Evolutionary conservation across 2,888 invertebrate genomes (phyloP), one percentile per base, ranked within the genome.

Genomic region (Patella ulyssiponensis): DNA sequence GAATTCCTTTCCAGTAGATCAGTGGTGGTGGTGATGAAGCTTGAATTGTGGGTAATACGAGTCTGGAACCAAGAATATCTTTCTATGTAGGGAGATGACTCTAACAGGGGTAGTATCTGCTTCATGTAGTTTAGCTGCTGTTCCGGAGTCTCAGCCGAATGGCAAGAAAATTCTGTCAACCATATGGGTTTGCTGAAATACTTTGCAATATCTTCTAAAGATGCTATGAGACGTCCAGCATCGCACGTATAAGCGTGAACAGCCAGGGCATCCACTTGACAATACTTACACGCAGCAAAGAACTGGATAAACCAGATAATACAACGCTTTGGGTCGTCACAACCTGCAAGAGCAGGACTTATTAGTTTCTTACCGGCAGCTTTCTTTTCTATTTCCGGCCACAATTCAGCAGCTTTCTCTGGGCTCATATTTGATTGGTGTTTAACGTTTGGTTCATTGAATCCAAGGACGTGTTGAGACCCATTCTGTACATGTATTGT

Each of bases 381-480:
- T 70, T 77, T 75, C 12, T 73, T 54, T 74, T 85, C 84, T 3
- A 85, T 71, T 72, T 82, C 78, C n/a, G 75, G 79, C 86, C 86
- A 86, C 17, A 81, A 77, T 7, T 1, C 14, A 14, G 84, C 86
- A 0, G 85, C 86, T 51, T 80, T 78, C 51, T 80, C 73, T 0
- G 86, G 81, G 0, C 79, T 81, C 69, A 86, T 72, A 76, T 85
- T 84, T 51, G 85, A 78, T 77, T 85, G 85, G 12, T 75, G 71
- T 4, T 75, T 33, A 77, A 80, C 78, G 77, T 86, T 86, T 58
- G 86, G 86, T 77, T 86, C 86, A 69, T 86, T 86, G 78, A 83
- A 86, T 7, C 84, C 83, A 1, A 86, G 80, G 14, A 86, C 74
- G 74, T 79, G 77, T 17, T 77, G 56, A 0, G 86, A 52, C 51